Base-by-base conservation (phyloP, 2,797 vertebrate species). In the Sebastiscus tertius region DNA sequence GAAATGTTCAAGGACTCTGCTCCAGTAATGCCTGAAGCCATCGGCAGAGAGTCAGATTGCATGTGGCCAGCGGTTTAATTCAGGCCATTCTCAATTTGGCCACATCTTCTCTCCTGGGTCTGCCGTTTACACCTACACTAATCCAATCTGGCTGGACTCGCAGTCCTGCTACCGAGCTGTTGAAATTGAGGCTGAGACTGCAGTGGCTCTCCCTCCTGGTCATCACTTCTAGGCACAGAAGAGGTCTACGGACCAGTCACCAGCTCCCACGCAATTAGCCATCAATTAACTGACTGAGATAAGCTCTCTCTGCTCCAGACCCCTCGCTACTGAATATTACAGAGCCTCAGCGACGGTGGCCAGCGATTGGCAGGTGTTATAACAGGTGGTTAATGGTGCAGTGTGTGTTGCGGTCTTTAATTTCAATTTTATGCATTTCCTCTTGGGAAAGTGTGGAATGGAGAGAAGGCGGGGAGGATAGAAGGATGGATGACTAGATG, bases 61-160 rank as follows among this genome's bases (percentile, higher is more conserved):
- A 79, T 75, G 58, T 82, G 80, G 81, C 82, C 87, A 79, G 77
- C 59, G 59, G 85, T 90, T 90, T 90, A 81, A 91, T 86, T 87
- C 71, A 78, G 83, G 59, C 81, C 72, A 52, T 85, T 90, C 87
- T 89, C 85, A 89, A 84, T 94, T 91, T 91, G 85, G 88, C 84
- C 77, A 74, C 73, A 80, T 85, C 72, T 80, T 64, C 79, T 85
- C 81, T 85, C 79, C 55, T 22, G 75, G 71, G 72, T 82, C 75
- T 63, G 62, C 86, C 80, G 86, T 93, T 93, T 93, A 86, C 87
- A 89, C 89, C 88, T 84, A 61, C 75, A 68, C 87, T 90, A 93
- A 94, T 93, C 81, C 86, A 92, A 89, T 92, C 86, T 90, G 91
- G 88, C 90, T 82, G 64, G 55, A 82, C 78, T 64, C 2, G n/a